These are phyloP conservation scores for Urocitellus parryii DNA, from an alignment of 2,113 vertebrate species.

Conservation along the genomic window DNA sequence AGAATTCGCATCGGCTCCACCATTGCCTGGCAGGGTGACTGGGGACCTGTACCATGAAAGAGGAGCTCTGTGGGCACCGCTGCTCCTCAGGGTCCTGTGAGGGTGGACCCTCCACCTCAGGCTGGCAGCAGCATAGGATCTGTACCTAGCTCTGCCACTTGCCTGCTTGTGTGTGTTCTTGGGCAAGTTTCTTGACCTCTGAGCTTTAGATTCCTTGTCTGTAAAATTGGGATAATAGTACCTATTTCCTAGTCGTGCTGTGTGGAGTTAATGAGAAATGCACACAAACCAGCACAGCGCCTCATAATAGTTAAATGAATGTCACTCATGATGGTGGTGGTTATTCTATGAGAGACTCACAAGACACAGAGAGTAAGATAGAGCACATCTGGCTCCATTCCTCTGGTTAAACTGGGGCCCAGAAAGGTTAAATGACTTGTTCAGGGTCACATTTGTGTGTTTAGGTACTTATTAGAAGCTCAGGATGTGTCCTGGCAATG, in stretches of 20 bases:
- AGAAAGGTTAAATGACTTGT: not conserved
- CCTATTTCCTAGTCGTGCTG: not conserved
- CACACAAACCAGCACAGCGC: not conserved
- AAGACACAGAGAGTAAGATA: not conserved
- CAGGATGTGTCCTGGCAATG: not conserved
- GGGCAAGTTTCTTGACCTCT: not conserved
- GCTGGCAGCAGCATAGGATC: too few relatives aligned
- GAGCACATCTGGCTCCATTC: not conserved
- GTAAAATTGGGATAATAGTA: not conserved
- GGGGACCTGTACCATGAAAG: not conserved
- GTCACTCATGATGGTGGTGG: not conserved
- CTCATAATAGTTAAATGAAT: not conserved
- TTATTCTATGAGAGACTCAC: not conserved
- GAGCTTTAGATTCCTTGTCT: not conserved
- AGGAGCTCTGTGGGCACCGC: not conserved
- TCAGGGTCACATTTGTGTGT: not conserved
- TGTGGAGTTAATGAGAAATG: constrained; percentile 3
- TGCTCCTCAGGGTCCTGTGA: not conserved
- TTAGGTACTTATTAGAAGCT: not conserved
- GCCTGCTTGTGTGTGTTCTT: not conserved
- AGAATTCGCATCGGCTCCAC: not conserved
- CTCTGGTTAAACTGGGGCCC: not conserved
- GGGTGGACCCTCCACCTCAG: fast-evolving
- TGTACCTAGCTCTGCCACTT: not conserved
- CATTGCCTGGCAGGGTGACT: not conserved